phyloP scores from a whole-genome alignment of 1,140 invertebrate genomes.

The Drosophila guanche region DNA sequence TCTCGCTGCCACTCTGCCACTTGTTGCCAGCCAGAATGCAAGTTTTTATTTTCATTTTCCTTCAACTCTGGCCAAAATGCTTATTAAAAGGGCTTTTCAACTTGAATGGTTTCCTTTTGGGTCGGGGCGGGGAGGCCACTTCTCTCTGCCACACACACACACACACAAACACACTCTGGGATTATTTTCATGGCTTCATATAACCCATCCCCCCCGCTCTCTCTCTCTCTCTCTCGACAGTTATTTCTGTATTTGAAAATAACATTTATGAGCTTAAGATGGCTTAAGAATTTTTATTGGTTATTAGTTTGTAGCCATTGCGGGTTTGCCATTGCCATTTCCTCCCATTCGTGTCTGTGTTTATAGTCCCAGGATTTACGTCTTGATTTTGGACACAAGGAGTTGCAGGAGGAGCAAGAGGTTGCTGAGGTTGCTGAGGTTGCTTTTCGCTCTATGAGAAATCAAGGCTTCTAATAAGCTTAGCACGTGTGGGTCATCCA shows the following conservation, averaged over 20 bases:
- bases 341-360: conserved; percentile 17
- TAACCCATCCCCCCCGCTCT: conserved; percentile 25
- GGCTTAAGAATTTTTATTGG: conserved; percentile 79
- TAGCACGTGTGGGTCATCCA: conserved; percentile 75
- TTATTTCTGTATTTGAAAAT: conserved; percentile 72
- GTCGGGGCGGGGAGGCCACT: conserved; percentile 26
- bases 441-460: conserved; percentile 27
- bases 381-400: conserved; percentile 29
- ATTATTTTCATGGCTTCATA: conserved; percentile 28
- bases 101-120: conserved; percentile 66
- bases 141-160: conserved; percentile 6
- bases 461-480: conserved; percentile 75
- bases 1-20: conserved; percentile 28
- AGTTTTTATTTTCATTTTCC: conserved; percentile 21
- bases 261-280: conserved; percentile 74
- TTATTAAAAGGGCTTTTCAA: conserved; percentile 81
- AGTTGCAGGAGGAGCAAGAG: conserved; percentile 3
- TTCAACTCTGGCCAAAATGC: conserved; percentile 59
- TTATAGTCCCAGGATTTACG: conserved; percentile 21
- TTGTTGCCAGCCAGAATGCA: conserved; percentile 50
- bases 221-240: not conserved
- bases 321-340: conserved; percentile 4
- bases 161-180: conserved; percentile 18
- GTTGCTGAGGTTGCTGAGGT: not conserved
- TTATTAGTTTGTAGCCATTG: conserved; percentile 73